Conservation (phyloP, 2,113 vertebrate species). For the Neotoma lepida region DNA sequence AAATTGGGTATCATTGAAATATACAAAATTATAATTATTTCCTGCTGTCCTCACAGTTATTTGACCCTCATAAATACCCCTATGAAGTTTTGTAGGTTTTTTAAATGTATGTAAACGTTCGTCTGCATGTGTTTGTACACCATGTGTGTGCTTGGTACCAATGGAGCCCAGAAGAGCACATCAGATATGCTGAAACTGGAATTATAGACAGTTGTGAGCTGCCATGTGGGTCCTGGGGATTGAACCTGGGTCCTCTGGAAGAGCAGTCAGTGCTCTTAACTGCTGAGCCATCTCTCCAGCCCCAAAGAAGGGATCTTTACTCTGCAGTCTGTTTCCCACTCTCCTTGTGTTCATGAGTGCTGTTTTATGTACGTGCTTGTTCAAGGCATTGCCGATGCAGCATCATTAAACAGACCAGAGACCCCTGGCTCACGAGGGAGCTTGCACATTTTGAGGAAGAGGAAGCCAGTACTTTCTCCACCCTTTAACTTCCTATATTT, state of each 20-base stretch:
- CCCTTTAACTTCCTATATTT: not conserved
- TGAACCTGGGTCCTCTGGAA: not conserved
- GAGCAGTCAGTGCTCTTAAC: not conserved
- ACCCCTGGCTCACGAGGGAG: not conserved
- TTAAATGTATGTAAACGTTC: not conserved
- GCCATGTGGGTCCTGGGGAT: not conserved
- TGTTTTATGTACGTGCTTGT: not conserved
- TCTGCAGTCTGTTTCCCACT: constrained; percentile 1
- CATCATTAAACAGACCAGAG: not conserved
- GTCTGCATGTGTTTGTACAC: not conserved
- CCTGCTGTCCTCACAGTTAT: constrained; percentile 8
- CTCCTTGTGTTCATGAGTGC: not conserved
- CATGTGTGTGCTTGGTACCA: not conserved
- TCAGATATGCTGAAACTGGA: not conserved
- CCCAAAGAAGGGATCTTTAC: not conserved
- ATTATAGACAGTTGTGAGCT: not conserved
- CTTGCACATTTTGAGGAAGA: not conserved
- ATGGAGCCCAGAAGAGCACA: not conserved
- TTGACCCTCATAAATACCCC: not conserved
- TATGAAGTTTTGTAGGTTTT: not conserved
- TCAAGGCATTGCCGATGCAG: not conserved
- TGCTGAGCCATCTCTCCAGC: not conserved
- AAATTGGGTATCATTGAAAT: constrained; percentile 44
- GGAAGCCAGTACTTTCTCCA: constrained; percentile 5
- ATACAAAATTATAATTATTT: constrained; percentile 30